A percentile compares a stretch with the other conserved stretches of the same genome.
These are phyloP conservation scores for Proteles cristata DNA, from an alignment of 2,113 vertebrate species.

Conservation along the genomic window DNA sequence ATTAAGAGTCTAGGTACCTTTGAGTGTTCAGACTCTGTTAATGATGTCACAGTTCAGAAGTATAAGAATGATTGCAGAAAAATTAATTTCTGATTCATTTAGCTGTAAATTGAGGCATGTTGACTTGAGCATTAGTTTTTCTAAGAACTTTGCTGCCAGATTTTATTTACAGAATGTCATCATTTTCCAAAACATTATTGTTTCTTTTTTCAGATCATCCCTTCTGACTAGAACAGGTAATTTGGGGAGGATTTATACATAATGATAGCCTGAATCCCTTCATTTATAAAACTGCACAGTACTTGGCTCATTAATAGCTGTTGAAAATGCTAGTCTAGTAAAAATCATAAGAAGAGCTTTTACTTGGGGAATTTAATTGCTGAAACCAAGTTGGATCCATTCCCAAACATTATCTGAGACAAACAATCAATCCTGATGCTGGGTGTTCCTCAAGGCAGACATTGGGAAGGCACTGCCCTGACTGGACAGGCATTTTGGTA, in stretches of 20 bases:
- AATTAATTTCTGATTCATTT: conserved; percentile 71
- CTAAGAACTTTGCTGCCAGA: conserved; percentile 74
- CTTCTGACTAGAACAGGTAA: conserved; percentile 54
- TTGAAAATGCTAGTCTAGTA: conserved; percentile 23
- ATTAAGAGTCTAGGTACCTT: conserved; percentile 64
- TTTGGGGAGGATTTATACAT: conserved; percentile 71
- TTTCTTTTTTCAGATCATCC: conserved; percentile 76
- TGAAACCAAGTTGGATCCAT: conserved; percentile 53
- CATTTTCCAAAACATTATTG: conserved; percentile 77
- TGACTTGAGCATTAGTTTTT: conserved; percentile 66
- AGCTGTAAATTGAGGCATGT: conserved; percentile 77
- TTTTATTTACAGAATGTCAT: conserved; percentile 82
- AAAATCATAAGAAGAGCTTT: conserved; percentile 66
- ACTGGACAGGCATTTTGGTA: not conserved
- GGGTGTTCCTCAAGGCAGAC: conserved; percentile 54
- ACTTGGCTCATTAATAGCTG: conserved; percentile 72
- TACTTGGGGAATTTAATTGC: conserved; percentile 72
- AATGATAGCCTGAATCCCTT: conserved; percentile 71
- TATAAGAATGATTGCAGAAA: conserved; percentile 44
- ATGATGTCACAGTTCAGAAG: conserved; percentile 69
- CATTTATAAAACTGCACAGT: conserved; percentile 65
- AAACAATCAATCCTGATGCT: conserved; percentile 51
- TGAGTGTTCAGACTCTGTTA: conserved; percentile 65
- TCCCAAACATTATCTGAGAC: conserved; percentile 46
- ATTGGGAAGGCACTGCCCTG: not conserved